Evolutionary conservation across 2,797 vertebrate genomes (phyloP), one percentile per base, ranked within the genome.

Genomic region (Trachops cirrhosus): DNA sequence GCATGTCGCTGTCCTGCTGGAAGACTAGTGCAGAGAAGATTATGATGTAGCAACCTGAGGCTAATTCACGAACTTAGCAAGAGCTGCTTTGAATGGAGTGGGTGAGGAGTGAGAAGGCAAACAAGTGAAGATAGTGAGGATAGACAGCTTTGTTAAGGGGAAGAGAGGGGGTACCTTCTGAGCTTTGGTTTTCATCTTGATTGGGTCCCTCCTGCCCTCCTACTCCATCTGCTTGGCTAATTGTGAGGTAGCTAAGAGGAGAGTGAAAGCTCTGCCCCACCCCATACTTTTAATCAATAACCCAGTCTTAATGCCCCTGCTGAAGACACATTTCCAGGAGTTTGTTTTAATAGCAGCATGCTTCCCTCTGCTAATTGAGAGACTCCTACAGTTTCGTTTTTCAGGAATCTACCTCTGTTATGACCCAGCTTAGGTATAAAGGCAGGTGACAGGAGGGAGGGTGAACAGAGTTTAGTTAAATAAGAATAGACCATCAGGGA

Each of bases 1-100:
- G 19, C 6, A 2, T 11, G n/a, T 24, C 22, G 0, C 0, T 2
- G 9, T 86, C 39, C 34, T 2, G 10, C 19, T 64, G 18, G 37
- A 11, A 6, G 9, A 41, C 18, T 24, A 37, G 15, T n/a, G 2
- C 50, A 21, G 0, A 48, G 9, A 80, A 64, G 50, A 62, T 19
- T 29, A 26, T 24, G 39, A 41, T 9, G 21, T 22, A 19, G 37
- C 29, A 14, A 48, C 46, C 15, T 41, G 91, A 71, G 44, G 46
- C 29, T 70, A 9, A 71, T 16, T 37, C 22, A 26, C 34, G 41
- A 79, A 73, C 32, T 37, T 44, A 62, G 34, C 44, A 70, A 52
- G 37, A 37, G 39, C 89, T 52, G 41, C 71, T 73, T 52, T 62
- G 52, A 78, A 46, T 48, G 68, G 80, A 39, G 39, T 41, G 18